phyloP scores from a whole-genome alignment of 2,113 vertebrate genomes.

The Azemiops feae region DNA sequence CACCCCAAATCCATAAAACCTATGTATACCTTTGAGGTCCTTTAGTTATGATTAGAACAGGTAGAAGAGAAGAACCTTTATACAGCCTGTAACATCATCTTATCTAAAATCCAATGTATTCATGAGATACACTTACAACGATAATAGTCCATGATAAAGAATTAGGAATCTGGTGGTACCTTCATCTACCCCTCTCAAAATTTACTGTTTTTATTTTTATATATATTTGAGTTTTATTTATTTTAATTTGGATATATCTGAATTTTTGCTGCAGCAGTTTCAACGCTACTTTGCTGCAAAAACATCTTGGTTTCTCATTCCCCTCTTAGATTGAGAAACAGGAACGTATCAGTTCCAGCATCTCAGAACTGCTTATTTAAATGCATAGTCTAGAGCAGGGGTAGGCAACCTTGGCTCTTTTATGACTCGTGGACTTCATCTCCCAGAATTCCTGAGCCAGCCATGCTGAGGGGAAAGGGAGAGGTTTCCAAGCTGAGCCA shows the following conservation, averaged over 20 bases:
- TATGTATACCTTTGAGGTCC: background rate
- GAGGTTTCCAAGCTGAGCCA: no score
- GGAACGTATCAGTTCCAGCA: background rate
- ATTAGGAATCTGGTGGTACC: background rate
- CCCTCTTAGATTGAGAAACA: background rate
- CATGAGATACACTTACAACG: background rate
- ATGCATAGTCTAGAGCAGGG: background rate
- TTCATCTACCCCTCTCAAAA: background rate
- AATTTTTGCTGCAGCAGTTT: constrained; percentile 2
- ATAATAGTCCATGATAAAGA: background rate
- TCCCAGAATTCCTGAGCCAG: no score
- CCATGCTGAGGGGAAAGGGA: no score
- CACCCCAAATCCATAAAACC: background rate
- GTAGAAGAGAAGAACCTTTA: background rate
- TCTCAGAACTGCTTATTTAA: background rate
- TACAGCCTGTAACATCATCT: background rate
- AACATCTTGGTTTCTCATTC: background rate
- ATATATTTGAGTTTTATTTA: background rate
- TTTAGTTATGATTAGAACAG: background rate
- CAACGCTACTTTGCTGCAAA: constrained; percentile 4
- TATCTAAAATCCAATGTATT: background rate
- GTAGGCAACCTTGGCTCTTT: no score
- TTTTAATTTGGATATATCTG: background rate
- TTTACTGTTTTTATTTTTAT: constrained; percentile 22
- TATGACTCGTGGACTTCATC: background rate